phyloP scores from a whole-genome alignment of 2,797 vertebrate genomes.

The Ctenopoma kingsleyae region DNA sequence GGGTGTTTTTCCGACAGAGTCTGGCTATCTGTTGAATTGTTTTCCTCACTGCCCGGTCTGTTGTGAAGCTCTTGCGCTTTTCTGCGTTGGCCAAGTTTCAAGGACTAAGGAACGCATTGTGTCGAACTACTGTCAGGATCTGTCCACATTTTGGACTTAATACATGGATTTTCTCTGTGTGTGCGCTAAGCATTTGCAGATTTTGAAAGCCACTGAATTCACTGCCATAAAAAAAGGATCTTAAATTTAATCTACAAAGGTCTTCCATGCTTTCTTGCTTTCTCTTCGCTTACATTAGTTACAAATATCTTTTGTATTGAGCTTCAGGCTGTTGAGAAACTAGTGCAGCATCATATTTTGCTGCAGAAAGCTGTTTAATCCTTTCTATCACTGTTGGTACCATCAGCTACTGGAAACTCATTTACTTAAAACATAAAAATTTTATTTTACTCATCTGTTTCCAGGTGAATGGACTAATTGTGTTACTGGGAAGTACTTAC shows the following conservation, averaged over 20 bases:
- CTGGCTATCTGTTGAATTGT: constrained; percentile 62
- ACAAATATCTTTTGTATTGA: background rate
- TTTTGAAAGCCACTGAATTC: background rate
- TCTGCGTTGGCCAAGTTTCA: constrained; percentile 48
- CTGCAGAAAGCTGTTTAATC: background rate
- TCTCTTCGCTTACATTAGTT: background rate
- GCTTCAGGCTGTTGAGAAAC: background rate
- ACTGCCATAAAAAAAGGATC: background rate
- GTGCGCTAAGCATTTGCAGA: background rate
- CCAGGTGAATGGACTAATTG: no score
- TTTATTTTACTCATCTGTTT: background rate
- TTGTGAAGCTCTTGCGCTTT: constrained; percentile 36
- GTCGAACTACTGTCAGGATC: constrained; percentile 25
- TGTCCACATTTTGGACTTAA: background rate
- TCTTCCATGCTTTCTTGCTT: background rate
- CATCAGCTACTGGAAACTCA: no score
- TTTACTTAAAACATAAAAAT: no score
- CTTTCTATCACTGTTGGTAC: background rate
- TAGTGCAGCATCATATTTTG: background rate
- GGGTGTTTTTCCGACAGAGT: constrained; percentile 42
- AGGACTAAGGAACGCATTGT: constrained; percentile 6
- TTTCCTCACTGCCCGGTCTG: constrained; percentile 39
- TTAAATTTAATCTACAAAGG: no score
- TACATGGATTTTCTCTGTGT: constrained; percentile 5
- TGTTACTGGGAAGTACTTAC: no score